These are phyloP conservation scores for Sialis fuliginosa DNA, from an alignment of 2,888 invertebrate genomes.

Conservation along the genomic window DNA sequence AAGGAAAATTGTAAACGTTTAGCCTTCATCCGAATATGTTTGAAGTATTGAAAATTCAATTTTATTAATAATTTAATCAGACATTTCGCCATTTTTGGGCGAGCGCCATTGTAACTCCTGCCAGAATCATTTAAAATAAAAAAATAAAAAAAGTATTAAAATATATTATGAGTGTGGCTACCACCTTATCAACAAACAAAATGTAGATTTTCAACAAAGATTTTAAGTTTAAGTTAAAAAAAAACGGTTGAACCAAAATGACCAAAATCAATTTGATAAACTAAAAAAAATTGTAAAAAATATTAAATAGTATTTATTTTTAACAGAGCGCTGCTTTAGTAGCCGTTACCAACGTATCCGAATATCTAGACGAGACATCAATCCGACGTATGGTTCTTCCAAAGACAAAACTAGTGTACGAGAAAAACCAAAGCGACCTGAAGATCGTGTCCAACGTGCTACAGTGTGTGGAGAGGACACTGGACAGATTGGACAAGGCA, in stretches of 20 bases:
- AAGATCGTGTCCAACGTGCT: slow-evolving; percentile 66
- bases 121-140: too few relatives aligned
- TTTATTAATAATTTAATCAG: too few relatives aligned
- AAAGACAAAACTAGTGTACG: slow-evolving; percentile 64
- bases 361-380: slow-evolving; percentile 65
- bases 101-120: too few relatives aligned
- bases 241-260: not conserved
- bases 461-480: slow-evolving; percentile 60
- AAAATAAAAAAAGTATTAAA: too few relatives aligned
- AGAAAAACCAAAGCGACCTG: slow-evolving; percentile 61
- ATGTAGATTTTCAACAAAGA: too few relatives aligned
- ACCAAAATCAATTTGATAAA: not conserved
- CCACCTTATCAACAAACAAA: too few relatives aligned
- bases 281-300: not conserved
- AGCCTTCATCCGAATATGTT: too few relatives aligned
- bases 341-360: slow-evolving; percentile 70
- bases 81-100: too few relatives aligned
- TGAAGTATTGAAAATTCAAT: too few relatives aligned
- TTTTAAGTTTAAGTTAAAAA: too few relatives aligned
- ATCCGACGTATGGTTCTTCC: slow-evolving; percentile 65
- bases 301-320: slow-evolving; percentile 7
- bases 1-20: too few relatives aligned
- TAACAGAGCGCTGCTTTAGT: slow-evolving; percentile 73
- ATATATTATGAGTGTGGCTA: too few relatives aligned
- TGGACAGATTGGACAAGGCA: slow-evolving; percentile 68